These are phyloP conservation scores for Anthopleura sola DNA, from an alignment of 64 coral and sea anemone species.

Conservation along the genomic window DNA sequence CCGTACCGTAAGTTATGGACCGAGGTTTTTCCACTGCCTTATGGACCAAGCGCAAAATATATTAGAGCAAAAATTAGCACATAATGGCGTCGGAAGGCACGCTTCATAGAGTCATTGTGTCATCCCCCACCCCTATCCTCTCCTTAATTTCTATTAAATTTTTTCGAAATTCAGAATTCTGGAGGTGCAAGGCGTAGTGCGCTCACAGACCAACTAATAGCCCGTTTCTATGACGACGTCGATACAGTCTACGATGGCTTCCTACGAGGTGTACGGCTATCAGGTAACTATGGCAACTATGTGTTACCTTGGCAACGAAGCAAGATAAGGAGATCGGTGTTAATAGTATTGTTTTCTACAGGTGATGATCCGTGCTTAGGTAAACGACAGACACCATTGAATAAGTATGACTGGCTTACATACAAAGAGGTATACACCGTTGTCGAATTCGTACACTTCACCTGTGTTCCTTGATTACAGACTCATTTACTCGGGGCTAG, in stretches of 20 bases:
- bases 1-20: too few species aligned
- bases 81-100: too few species aligned
- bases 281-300: conserved; percentile 35
- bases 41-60: too few species aligned
- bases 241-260: conserved; percentile 77
- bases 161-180: conserved; percentile 38
- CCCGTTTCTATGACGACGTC: conserved; percentile 51
- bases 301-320: not conserved
- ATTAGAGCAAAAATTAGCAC: too few species aligned
- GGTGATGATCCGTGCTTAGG: conserved; percentile 39
- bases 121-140: too few species aligned
- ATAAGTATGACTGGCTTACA: conserved; percentile 31
- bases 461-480: too few species aligned
- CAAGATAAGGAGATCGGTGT: not conserved
- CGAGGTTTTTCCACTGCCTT: too few species aligned
- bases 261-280: conserved; percentile 55
- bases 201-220: conserved; percentile 23
- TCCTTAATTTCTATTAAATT: too few species aligned
- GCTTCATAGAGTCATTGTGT: too few species aligned
- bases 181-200: conserved; percentile 46
- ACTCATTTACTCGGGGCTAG: too few species aligned
- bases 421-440: conserved; percentile 30
- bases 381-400: conserved; percentile 1
- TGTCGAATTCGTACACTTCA: too few species aligned
- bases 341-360: not conserved